These are phyloP conservation scores for Drosophila albomicans DNA, from an alignment of 1,140 invertebrate species.

Conservation along the genomic window DNA sequence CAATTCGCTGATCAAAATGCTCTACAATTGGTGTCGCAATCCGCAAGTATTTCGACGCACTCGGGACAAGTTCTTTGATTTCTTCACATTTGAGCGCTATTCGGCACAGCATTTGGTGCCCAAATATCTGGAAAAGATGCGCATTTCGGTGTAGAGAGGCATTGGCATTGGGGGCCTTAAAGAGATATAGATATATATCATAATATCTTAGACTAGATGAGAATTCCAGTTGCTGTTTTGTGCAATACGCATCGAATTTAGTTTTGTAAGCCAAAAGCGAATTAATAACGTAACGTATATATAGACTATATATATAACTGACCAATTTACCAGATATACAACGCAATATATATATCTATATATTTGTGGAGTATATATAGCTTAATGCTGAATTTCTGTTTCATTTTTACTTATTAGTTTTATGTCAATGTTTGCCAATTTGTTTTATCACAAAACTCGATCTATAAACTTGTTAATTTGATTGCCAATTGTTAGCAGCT, in stretches of 20 bases:
- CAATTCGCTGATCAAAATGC: conserved; percentile 86
- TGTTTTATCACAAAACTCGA: background rate
- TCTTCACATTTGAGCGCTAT: conserved; percentile 74
- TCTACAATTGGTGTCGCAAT: conserved; percentile 85
- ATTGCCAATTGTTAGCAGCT: conserved; percentile 35
- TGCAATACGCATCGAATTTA: conserved; percentile 55
- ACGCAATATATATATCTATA: conserved; percentile 7
- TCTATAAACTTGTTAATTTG: conserved; percentile 29
- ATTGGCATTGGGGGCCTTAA: conserved; percentile 4
- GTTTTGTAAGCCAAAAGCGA: conserved; percentile 34
- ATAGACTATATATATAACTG: conserved; percentile 25
- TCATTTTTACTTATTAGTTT: background rate
- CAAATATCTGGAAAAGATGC: conserved; percentile 74
- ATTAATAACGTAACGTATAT: conserved; percentile 1
- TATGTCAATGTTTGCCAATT: conserved; percentile 17
- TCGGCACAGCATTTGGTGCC: conserved; percentile 76
- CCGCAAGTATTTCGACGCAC: conserved; percentile 76
- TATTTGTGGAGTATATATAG: conserved; percentile 15
- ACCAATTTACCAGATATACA: conserved; percentile 49
- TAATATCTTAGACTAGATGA: conserved; percentile 7
- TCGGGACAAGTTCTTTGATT: conserved; percentile 79
- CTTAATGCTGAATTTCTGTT: background rate
- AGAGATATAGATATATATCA: background rate
- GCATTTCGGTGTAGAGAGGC: conserved; percentile 41
- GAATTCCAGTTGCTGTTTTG: conserved; percentile 45